Base-by-base conservation (phyloP, 2,888 invertebrate species). In the Pemphredon lugubris region DNA sequence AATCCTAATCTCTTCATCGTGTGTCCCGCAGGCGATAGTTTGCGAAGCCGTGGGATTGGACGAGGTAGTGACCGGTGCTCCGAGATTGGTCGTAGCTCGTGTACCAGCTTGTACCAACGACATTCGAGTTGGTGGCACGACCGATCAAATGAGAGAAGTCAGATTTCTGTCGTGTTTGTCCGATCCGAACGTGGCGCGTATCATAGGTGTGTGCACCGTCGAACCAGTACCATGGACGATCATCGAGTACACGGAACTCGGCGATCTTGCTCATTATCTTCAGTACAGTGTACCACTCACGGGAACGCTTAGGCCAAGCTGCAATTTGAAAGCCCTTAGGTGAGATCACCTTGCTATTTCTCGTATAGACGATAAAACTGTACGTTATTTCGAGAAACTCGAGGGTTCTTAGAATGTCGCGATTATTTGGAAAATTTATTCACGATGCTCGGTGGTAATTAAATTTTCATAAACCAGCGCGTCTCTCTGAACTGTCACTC, bases 161-260 rank as follows among this genome's bases (percentile, higher is more conserved):
- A 92, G 93, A 83, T 93, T 94, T 83, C 92, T 95, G 84, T 93
- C 94, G 34, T 91, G 92, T 77, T 90, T 95, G 68, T 91, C 92
- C 73, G 94, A 95, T 87, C 92, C 93, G 18, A 94, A 94, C 88
- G 91, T 95, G 67, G 93, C 93, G 55, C 91, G 92, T 75, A 90
- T 94, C 60, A 89, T 95, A 73, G 94, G 92, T 53, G 92, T 94
- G 59, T 92, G 92, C 84, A 54, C 67, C 6, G 90, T 90, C 69
- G 92, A 92, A 79, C 81, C 86, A 13, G 92, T 92, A 75, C 92
- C 93, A 57, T 93, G 94, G 91, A 93, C 94, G 83, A 92, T 95
- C 55, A 92, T 94, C 78, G 95, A 95, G 89, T 94, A 94, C 89
- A 93, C 94, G 87, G 94, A 94, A 83, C 93, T 94, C 85, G 95